phyloP scores from a whole-genome alignment of 92 coral and sea anemone species.

The Umimayanthus kanabou region DNA sequence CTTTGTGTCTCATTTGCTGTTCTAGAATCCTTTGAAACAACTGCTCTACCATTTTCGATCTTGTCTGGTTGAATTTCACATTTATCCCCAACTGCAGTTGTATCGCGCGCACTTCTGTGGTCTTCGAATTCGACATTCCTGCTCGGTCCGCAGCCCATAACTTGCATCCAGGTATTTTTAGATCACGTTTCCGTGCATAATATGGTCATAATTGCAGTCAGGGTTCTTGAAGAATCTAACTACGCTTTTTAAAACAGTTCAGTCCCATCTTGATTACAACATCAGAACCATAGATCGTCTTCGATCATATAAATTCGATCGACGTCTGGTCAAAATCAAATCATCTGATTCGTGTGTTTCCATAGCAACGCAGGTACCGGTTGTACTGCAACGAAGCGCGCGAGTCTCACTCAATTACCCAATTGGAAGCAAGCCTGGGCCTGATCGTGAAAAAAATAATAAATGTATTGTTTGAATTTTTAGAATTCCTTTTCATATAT shows the following conservation, averaged over 20 bases:
- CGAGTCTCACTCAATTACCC: too few relatives aligned
- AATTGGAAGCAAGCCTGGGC: neutral
- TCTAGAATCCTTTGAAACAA: neutral
- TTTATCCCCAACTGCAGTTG: neutral
- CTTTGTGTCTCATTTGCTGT: neutral
- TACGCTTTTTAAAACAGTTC: neutral
- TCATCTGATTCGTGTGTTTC: neutral
- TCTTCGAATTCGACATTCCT: neutral
- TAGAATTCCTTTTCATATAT: too few relatives aligned
- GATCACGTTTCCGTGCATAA: neutral
- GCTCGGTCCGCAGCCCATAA: slow-evolving; percentile 38
- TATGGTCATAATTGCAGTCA: neutral
- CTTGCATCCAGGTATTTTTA: neutral
- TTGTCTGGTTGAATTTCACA: neutral
- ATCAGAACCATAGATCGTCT: neutral
- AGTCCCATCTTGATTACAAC: neutral
- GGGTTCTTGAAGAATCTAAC: neutral
- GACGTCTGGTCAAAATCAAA: neutral
- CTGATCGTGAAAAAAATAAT: too few relatives aligned
- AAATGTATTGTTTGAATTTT: too few relatives aligned
- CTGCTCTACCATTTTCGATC: neutral
- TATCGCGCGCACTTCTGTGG: neutral
- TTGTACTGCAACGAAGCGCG: neutral
- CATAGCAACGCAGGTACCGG: slow-evolving; percentile 20
- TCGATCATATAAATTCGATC: neutral